A percentile compares a stretch with the other conserved stretches of the same genome.
These are phyloP conservation scores for Pseudomyrmex sp. DNA, from an alignment of 1,140 invertebrate species.

Conservation along the genomic window DNA sequence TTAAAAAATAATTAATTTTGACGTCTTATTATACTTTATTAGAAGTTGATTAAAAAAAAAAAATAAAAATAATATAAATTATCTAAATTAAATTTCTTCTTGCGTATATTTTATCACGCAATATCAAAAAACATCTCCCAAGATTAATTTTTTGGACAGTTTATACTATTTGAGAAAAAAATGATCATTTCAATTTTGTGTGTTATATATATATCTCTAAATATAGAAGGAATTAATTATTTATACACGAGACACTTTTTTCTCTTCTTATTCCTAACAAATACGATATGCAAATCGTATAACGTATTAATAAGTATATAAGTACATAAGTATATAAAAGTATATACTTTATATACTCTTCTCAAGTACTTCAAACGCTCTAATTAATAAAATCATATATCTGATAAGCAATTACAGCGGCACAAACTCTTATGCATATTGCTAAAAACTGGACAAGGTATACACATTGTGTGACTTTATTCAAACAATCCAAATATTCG, in stretches of 20 bases:
- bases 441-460: slow-evolving; percentile 44
- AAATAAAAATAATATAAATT: too few relatives aligned
- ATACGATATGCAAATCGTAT: slow-evolving; percentile 43
- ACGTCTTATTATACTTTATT: too few relatives aligned
- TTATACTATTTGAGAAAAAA: slow-evolving; percentile 4
- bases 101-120: too few relatives aligned
- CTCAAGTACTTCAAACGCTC: slow-evolving; percentile 12
- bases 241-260: not conserved
- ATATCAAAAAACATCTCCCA: too few relatives aligned
- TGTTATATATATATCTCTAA: slow-evolving; percentile 10
- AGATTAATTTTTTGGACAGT: slow-evolving; percentile 4
- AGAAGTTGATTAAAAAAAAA: too few relatives aligned
- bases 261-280: slow-evolving; percentile 29
- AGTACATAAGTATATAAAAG: too few relatives aligned
- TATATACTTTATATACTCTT: too few relatives aligned
- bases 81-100: too few relatives aligned
- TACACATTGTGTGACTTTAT: slow-evolving; percentile 27
- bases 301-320: not conserved
- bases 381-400: slow-evolving; percentile 2
- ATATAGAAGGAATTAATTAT: slow-evolving; percentile 40
- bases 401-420: slow-evolving; percentile 8
- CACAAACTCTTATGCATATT: slow-evolving; percentile 37
- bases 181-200: not conserved
- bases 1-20: not conserved
- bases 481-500: slow-evolving; percentile 34